Conservation (phyloP, 2,113 vertebrate species). For the Promerops cafer region DNA sequence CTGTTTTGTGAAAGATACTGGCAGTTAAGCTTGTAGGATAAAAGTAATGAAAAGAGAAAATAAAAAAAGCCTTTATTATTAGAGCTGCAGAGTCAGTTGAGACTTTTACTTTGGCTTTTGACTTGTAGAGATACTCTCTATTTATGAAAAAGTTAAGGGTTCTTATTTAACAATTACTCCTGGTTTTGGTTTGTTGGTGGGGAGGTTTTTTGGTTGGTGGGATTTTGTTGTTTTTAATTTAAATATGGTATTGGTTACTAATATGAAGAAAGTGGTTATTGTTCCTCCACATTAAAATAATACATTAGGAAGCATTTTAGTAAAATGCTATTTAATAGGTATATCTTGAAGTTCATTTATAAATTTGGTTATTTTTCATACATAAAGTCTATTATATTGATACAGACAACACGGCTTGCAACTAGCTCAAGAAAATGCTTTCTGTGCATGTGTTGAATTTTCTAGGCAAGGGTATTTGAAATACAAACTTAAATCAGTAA, state of each 20-base stretch:
- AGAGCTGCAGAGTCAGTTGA: background rate
- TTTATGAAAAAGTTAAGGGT: background rate
- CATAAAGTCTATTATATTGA: background rate
- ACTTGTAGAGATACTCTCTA: background rate
- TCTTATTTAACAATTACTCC: background rate
- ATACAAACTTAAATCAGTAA: background rate
- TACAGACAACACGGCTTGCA: background rate
- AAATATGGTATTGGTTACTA: background rate
- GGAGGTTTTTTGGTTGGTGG: background rate
- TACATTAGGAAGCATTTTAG: background rate
- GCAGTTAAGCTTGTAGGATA: constrained; percentile 43
- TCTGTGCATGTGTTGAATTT: background rate
- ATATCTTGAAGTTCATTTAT: background rate
- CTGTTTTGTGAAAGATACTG: constrained; percentile 49
- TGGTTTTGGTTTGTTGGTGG: background rate
- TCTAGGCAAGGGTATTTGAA: background rate
- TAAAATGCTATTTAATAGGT: background rate
- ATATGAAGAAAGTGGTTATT: background rate
- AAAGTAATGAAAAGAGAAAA: constrained; percentile 33
- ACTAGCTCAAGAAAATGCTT: background rate
- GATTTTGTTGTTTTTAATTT: background rate
- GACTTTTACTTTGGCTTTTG: constrained; percentile 35
- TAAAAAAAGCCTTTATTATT: constrained; percentile 2
- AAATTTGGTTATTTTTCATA: background rate
- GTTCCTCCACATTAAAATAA: background rate